Evolutionary conservation across 2,888 invertebrate genomes (phyloP), one percentile per base, ranked within the genome.

Genomic region (Limnephilus marmoratus): DNA sequence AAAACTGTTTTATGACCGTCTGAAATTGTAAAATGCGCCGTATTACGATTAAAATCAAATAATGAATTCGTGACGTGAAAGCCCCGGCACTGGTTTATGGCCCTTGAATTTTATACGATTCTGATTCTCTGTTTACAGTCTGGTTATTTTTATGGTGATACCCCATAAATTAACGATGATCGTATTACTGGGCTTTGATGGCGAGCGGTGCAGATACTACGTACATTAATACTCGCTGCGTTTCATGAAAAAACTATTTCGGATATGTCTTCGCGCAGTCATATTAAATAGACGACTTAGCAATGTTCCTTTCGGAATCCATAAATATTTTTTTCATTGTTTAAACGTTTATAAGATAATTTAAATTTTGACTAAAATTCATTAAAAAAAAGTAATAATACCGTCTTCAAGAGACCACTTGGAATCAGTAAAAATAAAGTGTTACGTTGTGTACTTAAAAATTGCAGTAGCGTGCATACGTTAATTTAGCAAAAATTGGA

Each of bases 151-250:
- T 91, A 92, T 91, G 91, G 88, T 89, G 90, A 92, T 91, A 85
- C 92, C 82, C 87, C 82, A 91, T 91, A 92, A 92, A 92, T 92
- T 92, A 92, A 92, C 91, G 92, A 92, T 92, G 92, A 92, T 92
- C 91, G 89, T 34, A 81, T 92, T 92, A 92, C 87, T 89, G 80
- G 29, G 83, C 85, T 83, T 49, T 90, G 90, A 81, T 81, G 86
- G 88, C 49, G 82, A 90, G 85, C 90, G 90, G 68, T 41, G 90
- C n/a, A 92, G 82, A 31, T 37, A 37, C 31, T 68, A 34, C 31
- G 45, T 68, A n/a, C 24, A 68, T n/a, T 2, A 68, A 9, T n/a
- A 68, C 68, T 68, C 24, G 24, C 68, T 9, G 68, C 68, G 68
- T 68, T 68, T 68, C 24, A 68, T 68, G 68, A n/a, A 68, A 68